Evolutionary conservation across 23 tunicate species (phyloP), one percentile per base, ranked within the genome.

Genomic region (Corella eumyota): DNA sequence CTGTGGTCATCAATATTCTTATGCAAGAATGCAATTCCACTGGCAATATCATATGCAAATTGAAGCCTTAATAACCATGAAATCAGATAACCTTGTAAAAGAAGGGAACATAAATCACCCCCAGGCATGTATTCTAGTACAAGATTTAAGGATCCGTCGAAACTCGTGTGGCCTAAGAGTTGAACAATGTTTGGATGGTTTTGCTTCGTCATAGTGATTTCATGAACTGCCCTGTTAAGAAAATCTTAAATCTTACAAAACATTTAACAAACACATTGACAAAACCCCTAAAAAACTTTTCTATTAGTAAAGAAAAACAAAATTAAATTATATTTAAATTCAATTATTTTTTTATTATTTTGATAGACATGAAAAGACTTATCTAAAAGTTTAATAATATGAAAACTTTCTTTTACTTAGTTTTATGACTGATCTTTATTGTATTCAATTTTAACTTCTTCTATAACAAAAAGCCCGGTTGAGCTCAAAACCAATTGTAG

Each of bases 71-170:
- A 25, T 11, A 22, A 4, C 13, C 33, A 25, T 1, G 33, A 13
- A 27, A 32, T 34, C 29, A 34, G 15, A 6, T 4, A 28, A 1
- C 4, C 30, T 1, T 32, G 33, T 25, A 33, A 33, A 2, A 60
- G 22, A 2, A 60, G 45, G 15, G 2, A 6, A 2, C 3, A 15
- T 45, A 60, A 34, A 30, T 31, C 22, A 6, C 65, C 65, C 6
- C 65, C 65, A 4, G 45, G 15, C 65, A 60, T 60, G 45, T 60
- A 34, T 23, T 60, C 65, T 45, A 60, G 33, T 3, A 60, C 45
- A 2, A 60, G 45, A 30, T n/a, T 36, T 6, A 58, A 21, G 23
- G 25, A 23, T 6, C 45, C 4, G 34, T 60, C 60, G 13, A 17
- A 19, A 2, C 6, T 25, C n/a, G 23, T 54, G 2, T 26, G 15